Conservation (phyloP, 2,113 vertebrate species). For the Eurypyga helias region DNA sequence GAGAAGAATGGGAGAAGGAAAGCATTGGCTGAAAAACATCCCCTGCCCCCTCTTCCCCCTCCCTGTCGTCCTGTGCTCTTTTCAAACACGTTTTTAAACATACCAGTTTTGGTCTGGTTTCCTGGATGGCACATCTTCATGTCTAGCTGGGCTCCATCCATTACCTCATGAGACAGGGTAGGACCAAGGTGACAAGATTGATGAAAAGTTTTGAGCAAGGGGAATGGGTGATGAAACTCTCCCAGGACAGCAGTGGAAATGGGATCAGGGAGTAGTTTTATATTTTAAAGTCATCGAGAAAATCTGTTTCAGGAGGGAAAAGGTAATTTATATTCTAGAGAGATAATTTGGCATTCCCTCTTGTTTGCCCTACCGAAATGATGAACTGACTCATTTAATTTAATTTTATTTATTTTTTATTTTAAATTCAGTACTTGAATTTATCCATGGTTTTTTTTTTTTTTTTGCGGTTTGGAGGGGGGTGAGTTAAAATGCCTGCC, state of each 20-base stretch:
- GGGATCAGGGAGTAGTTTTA: not conserved
- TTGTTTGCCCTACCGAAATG: slow-evolving; percentile 19
- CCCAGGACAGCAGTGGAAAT: not conserved
- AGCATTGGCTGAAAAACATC: slow-evolving; percentile 19
- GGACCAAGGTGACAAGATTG: slow-evolving; percentile 25
- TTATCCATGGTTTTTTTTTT: slow-evolving; percentile 23
- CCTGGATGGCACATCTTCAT: slow-evolving; percentile 61
- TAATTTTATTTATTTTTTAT: slow-evolving; percentile 40
- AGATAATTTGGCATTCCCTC: slow-evolving; percentile 25
- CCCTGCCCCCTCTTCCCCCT: not conserved
- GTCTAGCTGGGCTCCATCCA: slow-evolving; percentile 52
- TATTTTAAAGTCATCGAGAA: not conserved
- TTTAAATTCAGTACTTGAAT: slow-evolving; percentile 38
- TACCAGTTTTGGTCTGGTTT: slow-evolving; percentile 60
- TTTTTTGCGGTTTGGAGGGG: slow-evolving; percentile 34
- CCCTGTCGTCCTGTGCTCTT: not conserved
- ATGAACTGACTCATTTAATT: slow-evolving; percentile 10
- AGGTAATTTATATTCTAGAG: not conserved
- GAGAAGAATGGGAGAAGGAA: slow-evolving; percentile 1
- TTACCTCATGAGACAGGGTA: slow-evolving; percentile 54
- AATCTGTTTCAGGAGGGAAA: not conserved
- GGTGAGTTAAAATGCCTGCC: slow-evolving; percentile 30
- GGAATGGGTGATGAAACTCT: not conserved
- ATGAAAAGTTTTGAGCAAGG: not conserved
- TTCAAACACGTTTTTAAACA: slow-evolving; percentile 54